A percentile compares a stretch with the other conserved stretches of the same genome.
Evolutionary conservation across 2,797 vertebrate species (phyloP).

Genomic region (Menidia menidia): DNA sequence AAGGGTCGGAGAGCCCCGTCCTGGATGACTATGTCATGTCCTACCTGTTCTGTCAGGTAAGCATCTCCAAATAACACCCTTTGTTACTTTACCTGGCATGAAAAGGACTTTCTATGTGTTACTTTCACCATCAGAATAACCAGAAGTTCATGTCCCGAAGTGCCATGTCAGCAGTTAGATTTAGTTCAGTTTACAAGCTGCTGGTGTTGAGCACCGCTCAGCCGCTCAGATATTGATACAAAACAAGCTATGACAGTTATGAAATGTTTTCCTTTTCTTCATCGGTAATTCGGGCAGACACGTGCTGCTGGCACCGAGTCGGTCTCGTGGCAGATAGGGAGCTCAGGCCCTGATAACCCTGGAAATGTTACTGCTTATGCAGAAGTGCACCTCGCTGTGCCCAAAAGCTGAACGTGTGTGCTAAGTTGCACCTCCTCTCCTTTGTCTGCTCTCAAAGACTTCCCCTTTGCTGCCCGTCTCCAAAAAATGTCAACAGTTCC

Average conservation of each 20-base stretch:
- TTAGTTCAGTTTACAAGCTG: not conserved
- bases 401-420: not conserved
- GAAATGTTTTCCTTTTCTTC: not conserved
- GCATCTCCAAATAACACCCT: not conserved
- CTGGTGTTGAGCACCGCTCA: not conserved
- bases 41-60: constrained; percentile 94
- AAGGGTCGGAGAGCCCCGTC: constrained; percentile 89
- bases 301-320: not conserved
- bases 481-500: constrained; percentile 5
- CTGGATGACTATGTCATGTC: constrained; percentile 93
- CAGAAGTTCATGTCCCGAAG: constrained; percentile 6
- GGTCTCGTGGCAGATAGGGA: not conserved
- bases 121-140: constrained; percentile 9
- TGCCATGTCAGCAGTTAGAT: constrained; percentile 3
- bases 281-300: not conserved
- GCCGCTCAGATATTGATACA: not conserved
- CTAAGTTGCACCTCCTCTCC: not conserved
- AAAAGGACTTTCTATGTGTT: too few relatives aligned
- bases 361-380: not conserved
- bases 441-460: not conserved
- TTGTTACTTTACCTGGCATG: not conserved
- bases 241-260: not conserved
- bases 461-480: constrained; percentile 7
- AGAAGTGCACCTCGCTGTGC: constrained; percentile 13
- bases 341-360: not conserved